phyloP scores from a whole-genome alignment of 2,797 vertebrate species.

The Lateolabrax maculatus region DNA sequence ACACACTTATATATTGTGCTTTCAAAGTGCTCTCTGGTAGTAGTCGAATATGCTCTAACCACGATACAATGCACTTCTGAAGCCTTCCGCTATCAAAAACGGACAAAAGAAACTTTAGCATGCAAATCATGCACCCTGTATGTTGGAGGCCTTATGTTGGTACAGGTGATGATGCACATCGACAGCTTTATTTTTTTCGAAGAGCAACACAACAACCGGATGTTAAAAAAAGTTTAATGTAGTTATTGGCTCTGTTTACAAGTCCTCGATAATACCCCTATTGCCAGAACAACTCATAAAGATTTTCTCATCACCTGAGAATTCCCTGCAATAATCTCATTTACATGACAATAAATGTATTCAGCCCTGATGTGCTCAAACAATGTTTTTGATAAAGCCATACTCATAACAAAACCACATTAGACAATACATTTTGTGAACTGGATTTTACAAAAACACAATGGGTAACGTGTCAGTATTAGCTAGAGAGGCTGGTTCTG shows the following conservation, averaged over 20 bases:
- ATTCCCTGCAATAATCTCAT: background rate
- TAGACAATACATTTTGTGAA: background rate
- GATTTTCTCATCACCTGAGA: background rate
- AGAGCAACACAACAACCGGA: background rate
- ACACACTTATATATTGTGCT: too few species aligned
- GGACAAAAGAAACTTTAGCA: too few species aligned
- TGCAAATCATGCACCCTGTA: background rate
- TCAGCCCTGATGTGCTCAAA: background rate
- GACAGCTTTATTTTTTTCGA: background rate
- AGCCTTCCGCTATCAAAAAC: too few species aligned
- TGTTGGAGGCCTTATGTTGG: background rate
- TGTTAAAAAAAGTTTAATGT: background rate
- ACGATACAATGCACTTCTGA: too few species aligned
- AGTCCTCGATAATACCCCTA: background rate
- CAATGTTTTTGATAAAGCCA: background rate
- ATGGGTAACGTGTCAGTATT: background rate
- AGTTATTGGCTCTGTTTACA: constrained; percentile 4
- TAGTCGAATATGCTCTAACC: too few species aligned
- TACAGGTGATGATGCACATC: background rate
- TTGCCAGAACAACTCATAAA: background rate
- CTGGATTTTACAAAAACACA: background rate
- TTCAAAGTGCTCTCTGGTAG: too few species aligned
- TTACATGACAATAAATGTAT: background rate
- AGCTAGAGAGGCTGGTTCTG: background rate
- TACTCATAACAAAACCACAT: background rate